Evolutionary conservation across 2,888 invertebrate genomes (phyloP).

Genomic region (Cosmorhoe ocellata): DNA sequence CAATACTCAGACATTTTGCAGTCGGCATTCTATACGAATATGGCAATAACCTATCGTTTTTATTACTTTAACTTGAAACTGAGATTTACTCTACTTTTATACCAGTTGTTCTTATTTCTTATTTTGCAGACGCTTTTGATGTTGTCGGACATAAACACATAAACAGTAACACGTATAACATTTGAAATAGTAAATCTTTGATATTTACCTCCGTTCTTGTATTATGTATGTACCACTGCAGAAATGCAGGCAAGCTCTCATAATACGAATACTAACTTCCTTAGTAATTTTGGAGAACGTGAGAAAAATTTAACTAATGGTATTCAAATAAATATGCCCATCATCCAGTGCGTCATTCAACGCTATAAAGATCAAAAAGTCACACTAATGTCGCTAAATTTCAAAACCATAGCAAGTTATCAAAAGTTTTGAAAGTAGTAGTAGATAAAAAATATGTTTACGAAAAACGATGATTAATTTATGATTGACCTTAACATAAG

Average conservation of each 20-base stretch:
- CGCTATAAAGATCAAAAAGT: constrained; percentile 39
- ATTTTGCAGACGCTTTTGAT: background rate
- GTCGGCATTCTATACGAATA: constrained; percentile 61
- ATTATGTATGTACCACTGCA: too few species aligned
- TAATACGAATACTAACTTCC: too few species aligned
- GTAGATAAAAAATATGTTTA: too few species aligned
- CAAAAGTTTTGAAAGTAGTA: too few species aligned
- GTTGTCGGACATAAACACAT: constrained; percentile 12
- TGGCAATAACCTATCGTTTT: constrained; percentile 71
- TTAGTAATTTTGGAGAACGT: constrained; percentile 33
- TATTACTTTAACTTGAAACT: constrained; percentile 49
- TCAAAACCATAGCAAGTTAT: too few species aligned
- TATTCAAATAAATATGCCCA: constrained; percentile 31
- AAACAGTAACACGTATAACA: too few species aligned
- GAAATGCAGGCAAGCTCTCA: too few species aligned
- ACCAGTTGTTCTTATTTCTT: constrained; percentile 25
- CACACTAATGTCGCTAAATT: constrained; percentile 40
- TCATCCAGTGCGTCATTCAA: constrained; percentile 32
- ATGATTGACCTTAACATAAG: too few species aligned
- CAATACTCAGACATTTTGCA: constrained; percentile 64
- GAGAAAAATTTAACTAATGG: too few species aligned
- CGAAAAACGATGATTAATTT: background rate
- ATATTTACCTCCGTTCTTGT: too few species aligned
- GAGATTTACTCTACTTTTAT: constrained; percentile 47
- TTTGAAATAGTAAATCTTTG: too few species aligned